Base-by-base conservation (phyloP, 2,888 invertebrate genomes). In the Cylloceria caligata region DNA sequence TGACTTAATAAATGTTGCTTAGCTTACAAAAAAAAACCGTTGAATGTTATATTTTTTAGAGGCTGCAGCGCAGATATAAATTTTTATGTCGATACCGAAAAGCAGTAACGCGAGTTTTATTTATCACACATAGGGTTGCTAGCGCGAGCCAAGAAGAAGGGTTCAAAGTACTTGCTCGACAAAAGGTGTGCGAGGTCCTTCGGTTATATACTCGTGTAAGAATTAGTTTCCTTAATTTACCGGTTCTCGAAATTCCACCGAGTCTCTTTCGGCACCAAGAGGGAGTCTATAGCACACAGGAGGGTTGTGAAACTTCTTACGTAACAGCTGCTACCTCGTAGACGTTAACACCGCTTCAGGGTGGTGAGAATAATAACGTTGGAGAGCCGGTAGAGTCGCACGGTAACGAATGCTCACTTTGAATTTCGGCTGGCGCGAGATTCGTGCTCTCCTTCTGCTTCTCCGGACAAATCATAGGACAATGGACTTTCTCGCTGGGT, bases 201-300 rank as follows among this genome's bases (percentile, higher is more conserved):
- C 45, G 62, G 60, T 80, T 82, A 52, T 77, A 79, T 75, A 79
- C 71, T 71, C 60, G 69, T 79, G 80, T 78, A 81, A 81, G 83
- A 83, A 83, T 85, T 83, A 81, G 83, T 81, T 84, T 80, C 78
- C 81, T n/a, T 84, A 85, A 85, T 83, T 85, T 72, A 80, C 80
- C 69, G 74, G 67, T 74, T 80, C 55, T 47, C 65, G 77, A 75
- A 78, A 71, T 71, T 60, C 74, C 62, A 64, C 24, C 45, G 34
- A 47, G 72, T 47, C 69, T 71, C 57, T 49, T 57, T 55, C 21
- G 16, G 47, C 27, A 30, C 49, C 47, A 60, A 67, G 42, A 47
- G 47, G 42, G 16, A 68, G 60, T 69, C 49, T 24, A 65, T 57
- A 55, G 68, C 19, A 62, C 49, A 16, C 30, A 27, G n/a, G 52